phyloP scores from a whole-genome alignment of 2,888 invertebrate species.

The Sipha maydis region DNA sequence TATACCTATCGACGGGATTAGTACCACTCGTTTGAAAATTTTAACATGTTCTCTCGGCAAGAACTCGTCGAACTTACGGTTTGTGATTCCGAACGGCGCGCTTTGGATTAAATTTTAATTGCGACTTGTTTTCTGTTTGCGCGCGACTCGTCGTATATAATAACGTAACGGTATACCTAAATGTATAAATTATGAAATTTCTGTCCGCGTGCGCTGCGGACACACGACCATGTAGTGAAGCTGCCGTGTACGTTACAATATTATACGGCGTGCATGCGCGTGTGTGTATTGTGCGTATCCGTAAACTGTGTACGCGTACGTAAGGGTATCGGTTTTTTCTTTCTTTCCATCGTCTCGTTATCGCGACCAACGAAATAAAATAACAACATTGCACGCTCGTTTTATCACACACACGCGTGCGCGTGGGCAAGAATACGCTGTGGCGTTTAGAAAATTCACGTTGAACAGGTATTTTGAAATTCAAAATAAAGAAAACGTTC shows the following conservation, averaged over 20 bases:
- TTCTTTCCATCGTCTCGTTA: not conserved
- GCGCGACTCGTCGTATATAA: not conserved
- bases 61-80: slow-evolving; percentile 28
- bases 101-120: slow-evolving; percentile 43
- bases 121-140: slow-evolving; percentile 30
- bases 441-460: not conserved
- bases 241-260: not conserved
- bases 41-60: slow-evolving; percentile 15
- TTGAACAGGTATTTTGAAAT: slow-evolving; percentile 10
- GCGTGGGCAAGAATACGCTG: not conserved
- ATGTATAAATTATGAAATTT: slow-evolving; percentile 41
- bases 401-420: not conserved
- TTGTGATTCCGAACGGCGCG: slow-evolving; percentile 36
- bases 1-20: too few relatives aligned
- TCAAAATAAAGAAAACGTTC: slow-evolving; percentile 23
- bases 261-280: not conserved
- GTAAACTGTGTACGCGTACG: not conserved
- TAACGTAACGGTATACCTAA: slow-evolving; percentile 15
- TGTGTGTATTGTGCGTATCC: too few relatives aligned
- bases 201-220: not conserved
- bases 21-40: not conserved
- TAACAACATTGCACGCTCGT: not conserved
- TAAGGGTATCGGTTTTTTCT: too few relatives aligned
- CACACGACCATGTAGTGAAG: too few relatives aligned
- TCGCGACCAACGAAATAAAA: not conserved